Evolutionary conservation across 1,140 invertebrate species (phyloP).

Genomic region (Dreissena polymorpha): DNA sequence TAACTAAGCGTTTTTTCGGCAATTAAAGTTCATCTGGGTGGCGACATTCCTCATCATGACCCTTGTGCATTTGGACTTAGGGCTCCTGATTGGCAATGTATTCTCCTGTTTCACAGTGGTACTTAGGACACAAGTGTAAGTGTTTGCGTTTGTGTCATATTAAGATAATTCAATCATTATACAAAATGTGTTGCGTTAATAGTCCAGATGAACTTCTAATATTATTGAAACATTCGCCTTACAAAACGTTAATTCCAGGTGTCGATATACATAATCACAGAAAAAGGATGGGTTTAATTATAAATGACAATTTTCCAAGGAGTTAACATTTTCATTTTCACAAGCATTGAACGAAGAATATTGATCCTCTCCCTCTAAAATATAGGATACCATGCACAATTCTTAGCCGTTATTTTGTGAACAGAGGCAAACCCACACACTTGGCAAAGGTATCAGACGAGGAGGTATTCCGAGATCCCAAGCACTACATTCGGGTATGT

Average conservation of each 20-base stretch:
- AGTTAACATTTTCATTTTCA: not conserved
- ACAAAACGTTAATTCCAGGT: not conserved
- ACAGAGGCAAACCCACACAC: conserved; percentile 35
- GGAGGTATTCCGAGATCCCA: conserved; percentile 37
- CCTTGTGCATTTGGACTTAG: conserved; percentile 89
- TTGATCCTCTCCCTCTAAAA: no score
- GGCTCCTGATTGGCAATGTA: conserved; percentile 64
- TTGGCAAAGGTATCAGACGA: conserved; percentile 31
- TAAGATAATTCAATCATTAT: no score
- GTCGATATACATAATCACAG: conserved; percentile 9
- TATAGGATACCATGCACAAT: no score
- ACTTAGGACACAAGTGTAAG: conserved; percentile 64
- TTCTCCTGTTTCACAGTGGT: conserved; percentile 73
- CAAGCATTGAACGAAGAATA: no score
- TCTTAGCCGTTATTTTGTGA: no score
- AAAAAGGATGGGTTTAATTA: conserved; percentile 27
- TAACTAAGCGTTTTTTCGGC: conserved; percentile 55
- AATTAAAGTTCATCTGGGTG: conserved; percentile 86
- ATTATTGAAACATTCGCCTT: not conserved
- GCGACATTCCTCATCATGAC: conserved; percentile 89
- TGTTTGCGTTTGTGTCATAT: no score
- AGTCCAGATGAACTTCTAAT: no score
- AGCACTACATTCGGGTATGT: conserved; percentile 42
- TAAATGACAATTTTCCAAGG: conserved; percentile 6
- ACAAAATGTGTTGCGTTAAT: not conserved